Conservation (phyloP, 2,113 vertebrate species). For the Platysternon megacephalum region DNA sequence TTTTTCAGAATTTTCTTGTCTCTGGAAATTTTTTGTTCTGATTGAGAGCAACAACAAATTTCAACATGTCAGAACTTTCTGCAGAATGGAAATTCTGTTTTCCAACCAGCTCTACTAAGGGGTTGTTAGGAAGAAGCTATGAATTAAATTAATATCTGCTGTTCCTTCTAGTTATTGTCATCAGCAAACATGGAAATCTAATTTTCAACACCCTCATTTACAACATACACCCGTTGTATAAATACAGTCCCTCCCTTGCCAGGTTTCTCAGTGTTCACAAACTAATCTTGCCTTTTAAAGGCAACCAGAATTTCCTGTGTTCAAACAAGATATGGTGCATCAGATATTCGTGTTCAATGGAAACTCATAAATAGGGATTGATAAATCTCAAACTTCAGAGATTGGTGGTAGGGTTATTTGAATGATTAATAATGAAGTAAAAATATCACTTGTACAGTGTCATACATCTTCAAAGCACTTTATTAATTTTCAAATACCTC, state of each 20-base stretch:
- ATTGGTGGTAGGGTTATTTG: not conserved
- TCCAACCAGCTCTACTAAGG: not conserved
- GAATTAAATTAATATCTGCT: not conserved
- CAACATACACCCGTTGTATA: not conserved
- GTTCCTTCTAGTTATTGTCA: not conserved
- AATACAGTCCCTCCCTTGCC: not conserved
- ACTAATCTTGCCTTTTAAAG: constrained; percentile 11
- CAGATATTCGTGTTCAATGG: not conserved
- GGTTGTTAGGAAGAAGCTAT: not conserved
- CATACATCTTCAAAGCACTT: not conserved
- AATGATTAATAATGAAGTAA: not conserved
- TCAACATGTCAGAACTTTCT: not conserved
- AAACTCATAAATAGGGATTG: not conserved
- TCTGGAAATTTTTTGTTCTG: not conserved
- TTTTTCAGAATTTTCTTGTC: not conserved
- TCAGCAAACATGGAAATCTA: not conserved
- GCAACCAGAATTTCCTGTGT: not conserved
- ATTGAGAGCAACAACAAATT: not conserved
- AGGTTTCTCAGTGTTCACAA: not conserved
- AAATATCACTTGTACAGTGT: not conserved
- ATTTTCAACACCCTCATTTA: not conserved
- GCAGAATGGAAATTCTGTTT: not conserved
- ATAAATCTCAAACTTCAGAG: not conserved
- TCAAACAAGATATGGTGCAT: not conserved
- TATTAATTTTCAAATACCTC: not conserved